phyloP scores from a whole-genome alignment of 2,888 invertebrate species.

The Drosophila phalerata region DNA sequence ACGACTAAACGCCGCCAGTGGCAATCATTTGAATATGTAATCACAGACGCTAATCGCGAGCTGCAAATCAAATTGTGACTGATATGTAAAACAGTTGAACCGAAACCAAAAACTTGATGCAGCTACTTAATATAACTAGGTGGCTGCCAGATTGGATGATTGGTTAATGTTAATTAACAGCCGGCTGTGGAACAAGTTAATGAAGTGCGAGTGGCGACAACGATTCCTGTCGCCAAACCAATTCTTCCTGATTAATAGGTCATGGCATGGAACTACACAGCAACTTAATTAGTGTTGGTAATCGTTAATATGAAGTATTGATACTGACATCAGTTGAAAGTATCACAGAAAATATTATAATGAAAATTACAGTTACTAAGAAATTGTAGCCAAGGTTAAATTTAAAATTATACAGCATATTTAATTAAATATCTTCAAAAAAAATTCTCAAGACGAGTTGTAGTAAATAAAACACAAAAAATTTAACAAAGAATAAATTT shows the following conservation, averaged over 20 bases:
- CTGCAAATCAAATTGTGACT: constrained; percentile 71
- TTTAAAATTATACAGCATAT: no score
- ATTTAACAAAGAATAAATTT: no score
- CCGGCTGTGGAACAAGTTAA: constrained; percentile 41
- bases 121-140: constrained; percentile 12
- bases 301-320: no score
- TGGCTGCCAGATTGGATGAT: constrained; percentile 1
- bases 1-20: constrained; percentile 57
- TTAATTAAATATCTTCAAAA: no score
- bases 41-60: constrained; percentile 66
- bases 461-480: no score
- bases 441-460: no score
- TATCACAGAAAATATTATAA: no score
- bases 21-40: constrained; percentile 74
- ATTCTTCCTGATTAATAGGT: constrained; percentile 50
- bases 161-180: constrained; percentile 67
- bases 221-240: constrained; percentile 50
- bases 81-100: constrained; percentile 52
- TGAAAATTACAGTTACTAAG: no score
- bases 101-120: constrained; percentile 12
- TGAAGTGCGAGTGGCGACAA: constrained; percentile 48
- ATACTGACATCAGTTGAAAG: no score
- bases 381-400: no score
- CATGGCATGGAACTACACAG: constrained; percentile 16
- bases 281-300: no score